These are phyloP conservation scores for Catocala fraxini DNA, from an alignment of 2,888 invertebrate species.

Conservation along the genomic window DNA sequence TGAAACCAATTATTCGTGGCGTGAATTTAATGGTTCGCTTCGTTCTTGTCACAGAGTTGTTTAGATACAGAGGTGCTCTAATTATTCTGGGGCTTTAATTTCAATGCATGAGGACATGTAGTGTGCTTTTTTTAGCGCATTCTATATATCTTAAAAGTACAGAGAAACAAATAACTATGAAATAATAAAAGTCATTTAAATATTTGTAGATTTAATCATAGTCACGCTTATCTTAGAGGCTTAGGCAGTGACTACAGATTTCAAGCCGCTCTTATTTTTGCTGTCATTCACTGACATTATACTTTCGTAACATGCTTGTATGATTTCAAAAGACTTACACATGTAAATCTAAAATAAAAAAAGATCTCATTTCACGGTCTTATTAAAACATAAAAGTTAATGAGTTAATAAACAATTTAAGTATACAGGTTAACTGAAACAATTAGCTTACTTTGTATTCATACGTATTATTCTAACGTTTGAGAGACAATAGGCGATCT, in stretches of 20 bases:
- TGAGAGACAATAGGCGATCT: slow-evolving; percentile 74
- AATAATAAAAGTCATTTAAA: too few relatives aligned
- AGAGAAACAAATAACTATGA: too few relatives aligned
- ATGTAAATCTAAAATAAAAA: not conserved
- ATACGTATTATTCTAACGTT: slow-evolving; percentile 54
- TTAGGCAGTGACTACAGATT: too few relatives aligned
- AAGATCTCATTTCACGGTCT: not conserved
- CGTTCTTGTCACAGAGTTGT: slow-evolving; percentile 49
- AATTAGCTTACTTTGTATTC: slow-evolving; percentile 45
- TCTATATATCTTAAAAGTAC: too few relatives aligned
- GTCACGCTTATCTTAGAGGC: too few relatives aligned
- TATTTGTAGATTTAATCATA: too few relatives aligned
- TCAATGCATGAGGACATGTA: too few relatives aligned
- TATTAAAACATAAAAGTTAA: slow-evolving; percentile 13
- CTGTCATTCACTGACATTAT: too few relatives aligned
- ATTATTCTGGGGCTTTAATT: slow-evolving; percentile 10
- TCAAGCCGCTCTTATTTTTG: too few relatives aligned
- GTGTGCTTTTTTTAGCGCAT: too few relatives aligned
- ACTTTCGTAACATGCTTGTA: too few relatives aligned
- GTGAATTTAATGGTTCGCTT: slow-evolving; percentile 71
- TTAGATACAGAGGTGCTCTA: slow-evolving; percentile 36
- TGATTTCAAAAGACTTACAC: too few relatives aligned
- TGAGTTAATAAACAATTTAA: slow-evolving; percentile 25
- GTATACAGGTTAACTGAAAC: slow-evolving; percentile 29
- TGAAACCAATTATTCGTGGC: slow-evolving; percentile 78